Base-by-base conservation (phyloP, 2,113 vertebrate genomes). In the Pionites leucogaster region DNA sequence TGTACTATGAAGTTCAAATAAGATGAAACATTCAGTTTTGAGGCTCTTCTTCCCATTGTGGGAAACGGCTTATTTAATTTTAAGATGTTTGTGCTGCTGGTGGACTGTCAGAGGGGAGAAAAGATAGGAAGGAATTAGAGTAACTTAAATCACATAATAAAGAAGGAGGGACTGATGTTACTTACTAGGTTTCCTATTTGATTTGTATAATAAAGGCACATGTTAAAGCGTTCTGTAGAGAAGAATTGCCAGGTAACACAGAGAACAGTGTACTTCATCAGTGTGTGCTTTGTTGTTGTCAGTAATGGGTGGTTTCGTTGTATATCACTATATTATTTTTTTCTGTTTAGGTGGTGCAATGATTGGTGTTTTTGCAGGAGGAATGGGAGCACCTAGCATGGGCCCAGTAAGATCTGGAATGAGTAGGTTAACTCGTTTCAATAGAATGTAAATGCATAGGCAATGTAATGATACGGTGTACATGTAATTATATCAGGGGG, bases 301-400 rank as follows among this genome's bases (percentile, higher is more conserved):
- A 35, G 53, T 91, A 70, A 79, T 23, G 41, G 47, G 50, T 92
- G 98, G 90, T 97, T 97, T 97, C 92, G 89, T 92, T 82, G 72
- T 98, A 90, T 98, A 86, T 96, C 82, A 95, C 77, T 88, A 70
- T 5, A 57, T 55, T 88, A 14, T 92, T 93, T 91, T 84, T 92
- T 97, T 97, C 87, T 97, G 97, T 97, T 97, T 98, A 98, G 98
- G 98, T 97, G 98, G 98, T 98, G 98, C 98, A 98, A 98, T 99
- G 98, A 97, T 98, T 97, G 99, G 98, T 98, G 98, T 98, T 96
- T 99, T 98, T 98, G 98, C 98, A 97, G 99, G 99, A 98, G 98
- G 98, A 98, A 99, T 99, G 99, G 98, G 98, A 97, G 98, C 98
- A 77, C 98, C 99, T 98, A 98, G 98, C 98, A 99, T 99, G 98